These are phyloP conservation scores for Ailurus styani DNA, from an alignment of 2,113 vertebrate genomes.

Conservation along the genomic window DNA sequence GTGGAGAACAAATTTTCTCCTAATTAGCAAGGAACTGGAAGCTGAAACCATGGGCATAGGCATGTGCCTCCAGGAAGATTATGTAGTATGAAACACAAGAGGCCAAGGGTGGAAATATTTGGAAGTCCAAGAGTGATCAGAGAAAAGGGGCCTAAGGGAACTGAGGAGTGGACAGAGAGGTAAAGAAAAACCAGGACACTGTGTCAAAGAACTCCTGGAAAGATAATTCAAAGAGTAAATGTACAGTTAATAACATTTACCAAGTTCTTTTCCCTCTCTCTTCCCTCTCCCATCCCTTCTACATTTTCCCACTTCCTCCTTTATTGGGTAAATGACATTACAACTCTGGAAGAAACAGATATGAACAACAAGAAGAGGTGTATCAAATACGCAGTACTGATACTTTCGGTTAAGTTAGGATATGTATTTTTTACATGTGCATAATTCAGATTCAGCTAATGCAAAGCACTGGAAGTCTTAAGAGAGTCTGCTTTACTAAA, in stretches of 20 bases:
- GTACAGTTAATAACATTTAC: neutral
- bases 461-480: neutral
- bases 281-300: neutral
- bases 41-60: neutral
- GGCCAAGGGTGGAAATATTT: neutral
- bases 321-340: neutral
- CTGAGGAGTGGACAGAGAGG: neutral
- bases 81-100: neutral
- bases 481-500: neutral
- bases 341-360: neutral
- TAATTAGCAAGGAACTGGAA: conserved; percentile 20
- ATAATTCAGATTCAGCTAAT: neutral
- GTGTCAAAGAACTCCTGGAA: neutral
- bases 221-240: neutral
- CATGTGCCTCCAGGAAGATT: neutral
- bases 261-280: neutral
- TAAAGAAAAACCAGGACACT: neutral
- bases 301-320: neutral
- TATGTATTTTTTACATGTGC: neutral
- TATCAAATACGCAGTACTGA: neutral
- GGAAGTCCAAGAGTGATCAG: neutral
- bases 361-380: neutral
- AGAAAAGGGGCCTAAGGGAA: neutral
- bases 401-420: neutral
- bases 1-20: neutral